phyloP scores from a whole-genome alignment of 1,140 invertebrate genomes.

The Rhagoletis zephyria region DNA sequence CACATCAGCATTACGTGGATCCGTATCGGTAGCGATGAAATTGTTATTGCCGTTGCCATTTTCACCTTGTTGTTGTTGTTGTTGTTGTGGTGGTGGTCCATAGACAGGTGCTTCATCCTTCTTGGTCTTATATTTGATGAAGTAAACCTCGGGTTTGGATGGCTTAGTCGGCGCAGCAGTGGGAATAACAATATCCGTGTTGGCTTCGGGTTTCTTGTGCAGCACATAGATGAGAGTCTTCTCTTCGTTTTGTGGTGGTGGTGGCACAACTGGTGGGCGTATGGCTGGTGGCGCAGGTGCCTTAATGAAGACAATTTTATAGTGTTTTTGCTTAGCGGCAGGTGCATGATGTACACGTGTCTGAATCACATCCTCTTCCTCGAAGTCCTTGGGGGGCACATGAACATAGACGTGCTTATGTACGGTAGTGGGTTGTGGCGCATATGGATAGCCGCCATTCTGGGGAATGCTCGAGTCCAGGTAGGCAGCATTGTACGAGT shows the following conservation, averaged over 20 bases:
- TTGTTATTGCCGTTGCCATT: slow-evolving; percentile 57
- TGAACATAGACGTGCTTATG: slow-evolving; percentile 88
- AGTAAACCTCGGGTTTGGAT: slow-evolving; percentile 88
- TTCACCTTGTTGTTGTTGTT: slow-evolving; percentile 52
- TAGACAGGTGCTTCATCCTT: slow-evolving; percentile 71
- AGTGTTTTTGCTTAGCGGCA: slow-evolving; percentile 84
- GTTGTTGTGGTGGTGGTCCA: slow-evolving; percentile 70
- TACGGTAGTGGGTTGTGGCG: slow-evolving; percentile 71
- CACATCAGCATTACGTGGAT: slow-evolving; percentile 62
- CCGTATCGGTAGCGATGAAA: slow-evolving; percentile 63
- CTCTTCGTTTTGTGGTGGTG: slow-evolving; percentile 82
- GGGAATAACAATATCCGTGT: slow-evolving; percentile 84
- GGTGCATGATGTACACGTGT: slow-evolving; percentile 75
- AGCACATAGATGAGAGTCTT: slow-evolving; percentile 90
- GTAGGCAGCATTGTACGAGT: slow-evolving; percentile 70
- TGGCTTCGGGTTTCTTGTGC: slow-evolving; percentile 86
- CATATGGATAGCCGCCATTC: slow-evolving; percentile 63
- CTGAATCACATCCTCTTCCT: slow-evolving; percentile 75
- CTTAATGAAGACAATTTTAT: slow-evolving; percentile 91
- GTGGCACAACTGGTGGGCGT: slow-evolving; percentile 78
- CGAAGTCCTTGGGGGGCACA: slow-evolving; percentile 84
- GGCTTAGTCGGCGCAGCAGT: slow-evolving; percentile 83
- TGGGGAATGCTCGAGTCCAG: slow-evolving; percentile 65
- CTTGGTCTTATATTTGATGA: slow-evolving; percentile 90
- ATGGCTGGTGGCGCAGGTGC: slow-evolving; percentile 83